A percentile compares a stretch with the other conserved stretches of the same genome.
Conservation (phyloP, 2,113 vertebrate species). For the Chlorocebus sabaeus region DNA sequence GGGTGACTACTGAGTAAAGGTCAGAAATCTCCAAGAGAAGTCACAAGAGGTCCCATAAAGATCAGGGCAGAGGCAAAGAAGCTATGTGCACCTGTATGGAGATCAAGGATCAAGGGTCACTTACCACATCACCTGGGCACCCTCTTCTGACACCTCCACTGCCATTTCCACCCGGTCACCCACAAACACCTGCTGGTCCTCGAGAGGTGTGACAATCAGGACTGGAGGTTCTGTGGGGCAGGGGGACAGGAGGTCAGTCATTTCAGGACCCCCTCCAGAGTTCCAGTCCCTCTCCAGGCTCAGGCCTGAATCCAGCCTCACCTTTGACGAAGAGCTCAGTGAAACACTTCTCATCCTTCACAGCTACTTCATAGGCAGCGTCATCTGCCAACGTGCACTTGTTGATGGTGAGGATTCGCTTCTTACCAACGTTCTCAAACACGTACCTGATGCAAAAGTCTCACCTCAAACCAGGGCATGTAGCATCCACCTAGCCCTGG, state of each 20-base stretch:
- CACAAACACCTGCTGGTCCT: conserved; percentile 91
- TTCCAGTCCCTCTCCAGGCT: fast-evolving
- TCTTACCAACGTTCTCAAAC: conserved; percentile 92
- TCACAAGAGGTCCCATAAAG: neutral
- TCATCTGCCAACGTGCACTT: conserved; percentile 92
- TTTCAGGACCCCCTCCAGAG: too few species aligned
- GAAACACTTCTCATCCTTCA: conserved; percentile 89
- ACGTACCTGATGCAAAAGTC: conserved; percentile 83
- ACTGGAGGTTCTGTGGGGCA: conserved; percentile 86
- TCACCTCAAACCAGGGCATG: neutral
- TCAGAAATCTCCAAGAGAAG: neutral
- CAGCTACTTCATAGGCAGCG: conserved; percentile 89
- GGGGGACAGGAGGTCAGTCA: neutral
- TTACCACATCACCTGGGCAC: conserved; percentile 92
- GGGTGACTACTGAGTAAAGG: neutral
- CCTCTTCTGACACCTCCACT: conserved; percentile 93
- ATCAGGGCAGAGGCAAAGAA: neutral
- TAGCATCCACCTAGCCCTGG: neutral
- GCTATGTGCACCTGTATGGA: neutral
- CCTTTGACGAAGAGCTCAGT: conserved; percentile 93
- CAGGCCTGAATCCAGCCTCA: conserved; percentile 51
- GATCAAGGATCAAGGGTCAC: conserved; percentile 19
- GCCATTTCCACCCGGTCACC: conserved; percentile 91
- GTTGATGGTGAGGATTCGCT: conserved; percentile 91
- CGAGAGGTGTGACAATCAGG: conserved; percentile 88